These are phyloP conservation scores for Halictus rubicundus DNA, from an alignment of 1,140 invertebrate species.

Conservation along the genomic window DNA sequence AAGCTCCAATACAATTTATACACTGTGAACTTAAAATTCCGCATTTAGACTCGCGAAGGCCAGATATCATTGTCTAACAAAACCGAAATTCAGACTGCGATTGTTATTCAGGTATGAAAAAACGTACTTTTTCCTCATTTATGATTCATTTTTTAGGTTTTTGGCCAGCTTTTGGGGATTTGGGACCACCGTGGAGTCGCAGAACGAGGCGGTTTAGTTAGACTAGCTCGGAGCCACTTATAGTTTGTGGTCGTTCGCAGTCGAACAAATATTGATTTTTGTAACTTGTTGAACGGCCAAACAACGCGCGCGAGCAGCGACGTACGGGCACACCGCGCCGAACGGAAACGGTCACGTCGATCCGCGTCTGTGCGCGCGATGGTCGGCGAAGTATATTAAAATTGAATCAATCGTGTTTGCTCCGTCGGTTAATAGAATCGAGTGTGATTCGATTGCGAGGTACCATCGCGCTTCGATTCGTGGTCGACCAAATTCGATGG, in stretches of 20 bases:
- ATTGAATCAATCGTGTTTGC: slow-evolving; percentile 17
- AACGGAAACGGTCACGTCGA: not conserved
- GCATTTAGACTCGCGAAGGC: too few species aligned
- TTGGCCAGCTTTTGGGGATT: too few species aligned
- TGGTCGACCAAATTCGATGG: slow-evolving; percentile 21
- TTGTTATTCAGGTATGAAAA: too few species aligned
- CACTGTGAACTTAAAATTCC: too few species aligned
- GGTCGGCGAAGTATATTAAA: slow-evolving; percentile 25
- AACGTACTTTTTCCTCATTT: too few species aligned
- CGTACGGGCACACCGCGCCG: not conserved
- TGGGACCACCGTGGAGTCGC: not conserved
- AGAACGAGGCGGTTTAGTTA: not conserved
- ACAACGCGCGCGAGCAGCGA: not conserved
- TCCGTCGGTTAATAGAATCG: slow-evolving; percentile 5
- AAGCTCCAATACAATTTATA: too few species aligned
- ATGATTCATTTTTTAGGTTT: too few species aligned
- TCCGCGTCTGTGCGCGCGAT: not conserved
- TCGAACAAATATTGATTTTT: slow-evolving; percentile 37
- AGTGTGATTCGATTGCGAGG: slow-evolving; percentile 2
- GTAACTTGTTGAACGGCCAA: slow-evolving; percentile 33
- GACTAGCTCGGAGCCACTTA: not conserved
- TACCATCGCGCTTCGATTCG: slow-evolving; percentile 1
- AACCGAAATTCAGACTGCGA: too few species aligned
- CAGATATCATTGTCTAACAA: too few species aligned
- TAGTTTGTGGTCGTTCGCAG: not conserved